Conservation (phyloP, 1,140 invertebrate species). For the Orussus abietinus region DNA sequence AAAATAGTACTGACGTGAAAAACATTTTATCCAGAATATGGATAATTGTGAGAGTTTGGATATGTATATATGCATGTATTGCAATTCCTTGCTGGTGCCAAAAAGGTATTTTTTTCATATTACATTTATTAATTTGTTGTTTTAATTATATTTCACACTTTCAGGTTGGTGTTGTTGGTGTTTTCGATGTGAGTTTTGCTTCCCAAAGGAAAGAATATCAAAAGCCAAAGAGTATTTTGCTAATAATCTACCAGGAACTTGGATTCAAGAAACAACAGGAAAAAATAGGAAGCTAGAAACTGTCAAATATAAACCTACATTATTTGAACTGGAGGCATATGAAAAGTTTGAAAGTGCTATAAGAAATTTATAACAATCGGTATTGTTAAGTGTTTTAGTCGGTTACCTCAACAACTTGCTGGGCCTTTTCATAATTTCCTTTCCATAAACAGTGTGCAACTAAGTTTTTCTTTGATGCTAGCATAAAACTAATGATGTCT, state of each 20-base stretch:
- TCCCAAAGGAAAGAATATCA: conserved; percentile 31
- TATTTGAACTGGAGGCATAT: conserved; percentile 31
- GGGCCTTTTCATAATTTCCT: conserved; percentile 33
- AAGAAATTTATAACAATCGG: conserved; percentile 30
- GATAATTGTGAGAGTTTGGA: conserved; percentile 34
- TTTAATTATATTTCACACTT: background rate
- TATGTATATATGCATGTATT: conserved; percentile 34
- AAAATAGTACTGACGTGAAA: conserved; percentile 18
- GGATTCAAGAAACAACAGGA: conserved; percentile 11
- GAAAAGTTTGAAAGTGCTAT: conserved; percentile 31
- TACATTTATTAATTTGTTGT: conserved; percentile 1
- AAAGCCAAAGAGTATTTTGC: conserved; percentile 31
- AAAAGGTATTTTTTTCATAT: conserved; percentile 26
- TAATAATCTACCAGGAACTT: conserved; percentile 6
- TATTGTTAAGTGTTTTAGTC: conserved; percentile 2
- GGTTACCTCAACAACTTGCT: conserved; percentile 38
- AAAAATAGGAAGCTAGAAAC: conserved; percentile 3
- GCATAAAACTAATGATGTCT: conserved; percentile 38
- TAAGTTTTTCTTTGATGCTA: conserved; percentile 37
- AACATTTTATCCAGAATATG: conserved; percentile 26
- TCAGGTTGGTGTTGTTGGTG: conserved; percentile 46
- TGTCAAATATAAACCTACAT: conserved; percentile 29
- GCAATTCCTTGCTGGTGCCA: conserved; percentile 42
- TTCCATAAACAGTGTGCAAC: conserved; percentile 42
- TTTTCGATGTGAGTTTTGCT: conserved; percentile 36